Conservation (phyloP, 1,140 invertebrate species). For the Antheraea mylitta region DNA sequence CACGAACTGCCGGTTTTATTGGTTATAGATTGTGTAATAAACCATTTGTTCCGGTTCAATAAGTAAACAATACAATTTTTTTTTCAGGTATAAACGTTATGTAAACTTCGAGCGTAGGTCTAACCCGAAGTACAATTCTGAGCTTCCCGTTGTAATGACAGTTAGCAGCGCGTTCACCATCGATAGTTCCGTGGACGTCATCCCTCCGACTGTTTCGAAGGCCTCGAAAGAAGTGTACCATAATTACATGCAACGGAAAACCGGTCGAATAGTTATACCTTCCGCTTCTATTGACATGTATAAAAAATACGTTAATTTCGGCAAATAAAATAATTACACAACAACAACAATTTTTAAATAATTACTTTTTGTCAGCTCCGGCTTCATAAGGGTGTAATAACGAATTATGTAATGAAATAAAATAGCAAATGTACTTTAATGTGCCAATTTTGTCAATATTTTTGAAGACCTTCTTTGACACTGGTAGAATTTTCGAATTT, state of each 20-base stretch:
- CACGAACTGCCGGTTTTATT: no score
- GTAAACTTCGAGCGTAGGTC: constrained; percentile 79
- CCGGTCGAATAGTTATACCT: constrained; percentile 44
- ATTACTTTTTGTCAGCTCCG: no score
- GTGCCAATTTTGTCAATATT: no score
- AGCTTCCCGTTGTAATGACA: constrained; percentile 74
- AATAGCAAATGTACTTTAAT: no score
- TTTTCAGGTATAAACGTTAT: constrained; percentile 88
- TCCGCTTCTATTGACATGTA: constrained; percentile 52
- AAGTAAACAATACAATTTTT: constrained; percentile 74
- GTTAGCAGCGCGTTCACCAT: constrained; percentile 80
- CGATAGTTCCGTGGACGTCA: constrained; percentile 76
- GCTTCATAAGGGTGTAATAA: no score
- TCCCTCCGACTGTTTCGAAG: constrained; percentile 82
- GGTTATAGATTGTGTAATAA: no score
- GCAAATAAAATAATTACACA: background rate
- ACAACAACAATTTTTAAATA: no score
- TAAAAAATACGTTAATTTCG: constrained; percentile 64
- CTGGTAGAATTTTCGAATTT: no score
- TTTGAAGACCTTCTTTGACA: no score
- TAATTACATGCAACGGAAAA: constrained; percentile 80
- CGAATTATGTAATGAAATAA: no score
- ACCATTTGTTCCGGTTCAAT: constrained; percentile 51
- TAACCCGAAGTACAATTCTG: constrained; percentile 74
- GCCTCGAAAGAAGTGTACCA: constrained; percentile 83